Conservation (phyloP, 92 coral and sea anemone genomes). For the Paragorgia papillata region DNA sequence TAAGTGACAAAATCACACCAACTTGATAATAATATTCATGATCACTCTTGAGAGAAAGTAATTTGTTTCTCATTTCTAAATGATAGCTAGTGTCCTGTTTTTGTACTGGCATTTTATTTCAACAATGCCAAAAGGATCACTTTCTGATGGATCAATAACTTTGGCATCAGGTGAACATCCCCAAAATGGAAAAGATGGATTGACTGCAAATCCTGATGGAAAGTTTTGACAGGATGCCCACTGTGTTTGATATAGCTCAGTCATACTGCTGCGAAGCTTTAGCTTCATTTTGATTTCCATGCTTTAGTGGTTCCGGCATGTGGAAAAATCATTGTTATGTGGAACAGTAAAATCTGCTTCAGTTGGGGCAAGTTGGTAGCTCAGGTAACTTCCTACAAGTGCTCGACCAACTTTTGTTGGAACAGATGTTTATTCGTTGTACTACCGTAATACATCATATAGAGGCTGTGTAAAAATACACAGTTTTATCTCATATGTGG, state of each 20-base stretch:
- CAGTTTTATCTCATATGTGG: constrained; percentile 42
- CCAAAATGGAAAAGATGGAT: constrained; percentile 60
- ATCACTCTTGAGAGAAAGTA: constrained; percentile 46
- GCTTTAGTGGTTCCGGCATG: constrained; percentile 42
- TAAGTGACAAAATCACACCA: constrained; percentile 66
- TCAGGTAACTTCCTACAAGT: constrained; percentile 61
- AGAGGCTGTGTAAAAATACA: constrained; percentile 40
- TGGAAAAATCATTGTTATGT: constrained; percentile 39
- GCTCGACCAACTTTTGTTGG: constrained; percentile 59
- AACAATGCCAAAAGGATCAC: constrained; percentile 46
- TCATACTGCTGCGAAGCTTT: constrained; percentile 55
- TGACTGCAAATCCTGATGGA: constrained; percentile 56
- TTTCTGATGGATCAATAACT: constrained; percentile 65
- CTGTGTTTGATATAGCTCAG: constrained; percentile 56
- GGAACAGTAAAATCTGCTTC: constrained; percentile 62
- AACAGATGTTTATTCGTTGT: constrained; percentile 1
- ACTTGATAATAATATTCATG: constrained; percentile 61
- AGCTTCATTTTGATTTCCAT: constrained; percentile 69
- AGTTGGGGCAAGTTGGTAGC: constrained; percentile 66
- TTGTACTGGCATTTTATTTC: constrained; percentile 64
- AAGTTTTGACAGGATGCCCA: constrained; percentile 50
- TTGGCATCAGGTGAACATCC: constrained; percentile 75
- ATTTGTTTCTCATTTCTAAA: constrained; percentile 49
- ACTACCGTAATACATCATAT: constrained; percentile 32
- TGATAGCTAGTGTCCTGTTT: constrained; percentile 52